phyloP scores from a whole-genome alignment of 2,113 vertebrate genomes.

The Thryonomys swinderianus region DNA sequence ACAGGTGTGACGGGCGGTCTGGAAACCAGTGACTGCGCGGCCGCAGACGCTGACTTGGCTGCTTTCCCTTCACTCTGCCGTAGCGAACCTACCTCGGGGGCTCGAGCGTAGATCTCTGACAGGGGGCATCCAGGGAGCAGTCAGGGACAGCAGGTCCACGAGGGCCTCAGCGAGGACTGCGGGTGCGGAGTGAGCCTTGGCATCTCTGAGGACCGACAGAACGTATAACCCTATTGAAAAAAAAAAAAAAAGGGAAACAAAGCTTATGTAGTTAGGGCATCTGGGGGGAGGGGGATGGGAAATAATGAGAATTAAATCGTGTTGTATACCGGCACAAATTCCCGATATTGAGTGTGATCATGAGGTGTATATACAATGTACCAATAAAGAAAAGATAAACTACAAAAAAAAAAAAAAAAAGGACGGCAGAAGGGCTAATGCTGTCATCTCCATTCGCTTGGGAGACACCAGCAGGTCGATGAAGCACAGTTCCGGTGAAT shows the following conservation, averaged over 20 bases:
- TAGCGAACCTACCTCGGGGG: not conserved
- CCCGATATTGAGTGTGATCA: too few species aligned
- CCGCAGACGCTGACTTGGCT: not conserved
- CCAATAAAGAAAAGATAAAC: too few species aligned
- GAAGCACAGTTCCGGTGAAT: not conserved
- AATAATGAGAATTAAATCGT: too few species aligned
- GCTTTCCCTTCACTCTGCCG: not conserved
- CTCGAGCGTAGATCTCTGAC: not conserved
- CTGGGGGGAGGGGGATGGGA: too few species aligned
- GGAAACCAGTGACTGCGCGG: not conserved
- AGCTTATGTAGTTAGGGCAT: too few species aligned
- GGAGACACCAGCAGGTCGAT: not conserved
- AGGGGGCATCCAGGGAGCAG: not conserved
- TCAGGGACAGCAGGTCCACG: not conserved
- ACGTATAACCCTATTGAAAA: too few species aligned
- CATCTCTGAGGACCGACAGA: not conserved
- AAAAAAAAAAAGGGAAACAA: too few species aligned
- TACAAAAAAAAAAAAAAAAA: too few species aligned
- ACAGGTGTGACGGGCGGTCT: not conserved
- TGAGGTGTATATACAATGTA: too few species aligned
- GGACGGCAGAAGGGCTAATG: not conserved
- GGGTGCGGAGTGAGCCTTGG: not conserved
- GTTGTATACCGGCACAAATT: too few species aligned
- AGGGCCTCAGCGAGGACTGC: not conserved
- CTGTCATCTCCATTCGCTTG: not conserved